Percentiles rank a stretch among this genome's conserved stretches.
phyloP scores from a whole-genome alignment of 92 coral and sea anemone genomes.

The Virgularia gustaviana region DNA sequence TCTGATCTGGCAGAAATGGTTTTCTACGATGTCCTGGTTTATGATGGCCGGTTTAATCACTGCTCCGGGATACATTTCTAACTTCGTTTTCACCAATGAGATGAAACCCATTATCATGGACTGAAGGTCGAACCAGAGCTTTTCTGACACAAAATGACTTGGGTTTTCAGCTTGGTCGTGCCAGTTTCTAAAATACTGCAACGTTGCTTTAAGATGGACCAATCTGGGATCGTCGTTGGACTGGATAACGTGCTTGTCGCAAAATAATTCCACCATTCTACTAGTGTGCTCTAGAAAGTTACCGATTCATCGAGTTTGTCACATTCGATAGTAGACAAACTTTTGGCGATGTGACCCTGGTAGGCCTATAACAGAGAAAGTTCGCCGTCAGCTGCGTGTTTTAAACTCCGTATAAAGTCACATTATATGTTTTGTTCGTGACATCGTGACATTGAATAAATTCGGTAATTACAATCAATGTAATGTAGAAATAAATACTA shows the following conservation, averaged over 20 bases:
- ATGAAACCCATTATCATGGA: slow-evolving; percentile 53
- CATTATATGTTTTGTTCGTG: neutral
- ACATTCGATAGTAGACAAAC: neutral
- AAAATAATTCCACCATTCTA: slow-evolving; percentile 27
- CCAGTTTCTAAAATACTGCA: slow-evolving; percentile 36
- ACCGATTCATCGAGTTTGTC: slow-evolving; percentile 35
- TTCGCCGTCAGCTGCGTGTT: too few relatives aligned
- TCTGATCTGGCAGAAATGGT: slow-evolving; percentile 59
- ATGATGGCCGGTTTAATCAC: slow-evolving; percentile 58
- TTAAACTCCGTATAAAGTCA: neutral
- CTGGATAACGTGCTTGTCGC: slow-evolving; percentile 1
- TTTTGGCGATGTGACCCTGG: slow-evolving; percentile 28
- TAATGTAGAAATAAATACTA: too few relatives aligned
- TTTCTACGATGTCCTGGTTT: slow-evolving; percentile 62
- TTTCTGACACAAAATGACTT: slow-evolving; percentile 53
- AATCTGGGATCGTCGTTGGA: slow-evolving; percentile 30
- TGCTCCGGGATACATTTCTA: slow-evolving; percentile 42
- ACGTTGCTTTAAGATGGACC: slow-evolving; percentile 6
- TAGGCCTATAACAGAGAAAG: slow-evolving; percentile 21
- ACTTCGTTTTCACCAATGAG: slow-evolving; percentile 43
- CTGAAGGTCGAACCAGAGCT: slow-evolving; percentile 58
- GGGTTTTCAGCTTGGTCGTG: slow-evolving; percentile 19
- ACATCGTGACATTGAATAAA: too few relatives aligned
- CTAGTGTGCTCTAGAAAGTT: slow-evolving; percentile 40
- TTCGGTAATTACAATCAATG: too few relatives aligned